Percentiles rank a stretch among this genome's conserved stretches.
Conservation (phyloP, 2,797 vertebrate species). For the Cichlasoma orientale region DNA sequence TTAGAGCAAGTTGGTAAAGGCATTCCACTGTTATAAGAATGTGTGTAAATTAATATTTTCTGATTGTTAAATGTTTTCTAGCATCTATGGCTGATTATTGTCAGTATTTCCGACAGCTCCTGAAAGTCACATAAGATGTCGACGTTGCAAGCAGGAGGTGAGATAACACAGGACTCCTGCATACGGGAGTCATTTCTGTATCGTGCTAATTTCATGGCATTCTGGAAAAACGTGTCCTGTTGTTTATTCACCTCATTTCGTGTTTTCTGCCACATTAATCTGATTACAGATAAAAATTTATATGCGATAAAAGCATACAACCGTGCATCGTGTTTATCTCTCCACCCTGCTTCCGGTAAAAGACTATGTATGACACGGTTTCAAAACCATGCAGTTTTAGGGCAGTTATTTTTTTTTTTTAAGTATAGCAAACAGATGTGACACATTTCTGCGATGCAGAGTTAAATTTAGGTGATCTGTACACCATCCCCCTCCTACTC, state of each 20-base stretch:
- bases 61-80: not conserved
- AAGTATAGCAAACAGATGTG: constrained; percentile 13
- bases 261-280: not conserved
- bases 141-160: constrained; percentile 24
- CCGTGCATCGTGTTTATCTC: not conserved
- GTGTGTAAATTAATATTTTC: not conserved
- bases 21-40: not conserved
- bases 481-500: constrained; percentile 34
- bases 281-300: not conserved
- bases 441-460: constrained; percentile 21
- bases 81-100: fast-evolving
- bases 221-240: not conserved
- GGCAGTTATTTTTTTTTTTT: not conserved
- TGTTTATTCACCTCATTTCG: not conserved
- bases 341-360: not conserved
- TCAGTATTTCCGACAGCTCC: not conserved
- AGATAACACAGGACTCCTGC: not conserved
- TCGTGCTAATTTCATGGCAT: fast-evolving
- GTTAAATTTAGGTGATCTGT: constrained; percentile 49
- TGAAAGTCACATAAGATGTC: constrained; percentile 39
- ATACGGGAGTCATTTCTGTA: not conserved
- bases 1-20: not conserved
- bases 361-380: not conserved
- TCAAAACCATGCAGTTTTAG: not conserved
- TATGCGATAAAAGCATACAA: not conserved